Percentiles rank a stretch among this genome's conserved stretches.
Conservation (phyloP, 2,113 vertebrate species). For the Chaetodon trifascialis region DNA sequence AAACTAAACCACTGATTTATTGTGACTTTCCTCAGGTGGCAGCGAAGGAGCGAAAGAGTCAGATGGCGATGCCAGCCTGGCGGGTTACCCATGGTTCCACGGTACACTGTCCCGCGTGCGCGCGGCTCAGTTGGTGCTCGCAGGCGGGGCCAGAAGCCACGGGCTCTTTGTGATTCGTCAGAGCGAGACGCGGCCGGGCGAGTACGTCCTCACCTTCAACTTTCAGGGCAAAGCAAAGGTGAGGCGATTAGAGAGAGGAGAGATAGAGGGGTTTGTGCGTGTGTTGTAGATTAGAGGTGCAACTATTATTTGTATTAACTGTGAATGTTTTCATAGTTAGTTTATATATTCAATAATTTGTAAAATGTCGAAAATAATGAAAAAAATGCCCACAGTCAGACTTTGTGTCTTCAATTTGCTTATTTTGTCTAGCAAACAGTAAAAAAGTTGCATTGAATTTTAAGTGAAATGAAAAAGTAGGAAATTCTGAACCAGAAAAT, state of each 20-base stretch:
- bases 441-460: not conserved
- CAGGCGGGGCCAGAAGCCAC: constrained; percentile 91
- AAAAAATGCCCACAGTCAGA: not conserved
- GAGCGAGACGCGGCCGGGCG: constrained; percentile 94
- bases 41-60: constrained; percentile 82
- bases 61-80: constrained; percentile 83
- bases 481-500: not conserved
- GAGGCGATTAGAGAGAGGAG: constrained; percentile 33
- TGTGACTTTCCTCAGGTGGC: constrained; percentile 54
- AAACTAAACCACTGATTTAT: not conserved
- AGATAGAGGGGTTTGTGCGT: not conserved
- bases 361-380: not conserved
- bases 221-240: constrained; percentile 99
- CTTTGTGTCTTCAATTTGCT: not conserved
- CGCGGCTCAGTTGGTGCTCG: constrained; percentile 94
- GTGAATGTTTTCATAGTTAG: not conserved
- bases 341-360: not conserved
- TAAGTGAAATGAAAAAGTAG: not conserved
- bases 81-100: constrained; percentile 95
- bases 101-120: constrained; percentile 94
- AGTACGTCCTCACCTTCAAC: constrained; percentile 99
- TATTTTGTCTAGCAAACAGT: not conserved
- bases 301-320: not conserved
- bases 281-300: not conserved
- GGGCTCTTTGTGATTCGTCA: constrained; percentile 97